Percentiles rank a stretch among this genome's conserved stretches.
These are phyloP conservation scores for Trilocha varians DNA, from an alignment of 2,888 invertebrate genomes.

Conservation along the genomic window DNA sequence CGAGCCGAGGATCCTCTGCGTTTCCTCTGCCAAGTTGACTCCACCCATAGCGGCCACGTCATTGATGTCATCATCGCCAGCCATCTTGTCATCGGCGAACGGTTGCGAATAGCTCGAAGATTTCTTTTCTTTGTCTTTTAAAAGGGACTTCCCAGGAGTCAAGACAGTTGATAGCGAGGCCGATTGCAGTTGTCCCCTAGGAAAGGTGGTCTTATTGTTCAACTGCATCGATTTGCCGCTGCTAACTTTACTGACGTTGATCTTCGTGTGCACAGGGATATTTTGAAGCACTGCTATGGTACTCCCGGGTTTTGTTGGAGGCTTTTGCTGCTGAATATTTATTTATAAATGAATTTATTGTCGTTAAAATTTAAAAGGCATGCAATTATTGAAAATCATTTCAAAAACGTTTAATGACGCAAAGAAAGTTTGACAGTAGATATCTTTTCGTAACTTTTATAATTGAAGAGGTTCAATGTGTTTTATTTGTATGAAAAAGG, in stretches of 20 bases:
- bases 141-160: slow-evolving; percentile 72
- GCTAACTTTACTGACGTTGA: slow-evolving; percentile 46
- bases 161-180: slow-evolving; percentile 48
- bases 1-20: slow-evolving; percentile 92
- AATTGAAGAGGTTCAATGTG: too few relatives aligned
- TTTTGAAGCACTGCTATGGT: slow-evolving; percentile 59
- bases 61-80: slow-evolving; percentile 96
- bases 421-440: neutral
- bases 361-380: neutral
- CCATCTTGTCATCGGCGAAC: slow-evolving; percentile 68
- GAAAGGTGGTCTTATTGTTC: slow-evolving; percentile 44
- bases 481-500: too few relatives aligned
- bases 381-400: neutral
- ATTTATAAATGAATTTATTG: neutral
- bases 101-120: slow-evolving; percentile 37
- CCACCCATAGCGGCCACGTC: slow-evolving; percentile 99
- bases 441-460: too few relatives aligned
- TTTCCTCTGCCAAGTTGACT: slow-evolving; percentile 96
- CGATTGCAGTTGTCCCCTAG: slow-evolving; percentile 18
- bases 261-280: slow-evolving; percentile 55
- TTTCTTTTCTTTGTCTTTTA: slow-evolving; percentile 86
- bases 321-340: slow-evolving; percentile 29
- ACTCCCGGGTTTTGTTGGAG: slow-evolving; percentile 33
- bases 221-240: slow-evolving; percentile 66
- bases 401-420: neutral